Evolutionary conservation across 2,113 vertebrate genomes (phyloP), one percentile per base, ranked within the genome.

Genomic region (Chloropsis hardwickii): DNA sequence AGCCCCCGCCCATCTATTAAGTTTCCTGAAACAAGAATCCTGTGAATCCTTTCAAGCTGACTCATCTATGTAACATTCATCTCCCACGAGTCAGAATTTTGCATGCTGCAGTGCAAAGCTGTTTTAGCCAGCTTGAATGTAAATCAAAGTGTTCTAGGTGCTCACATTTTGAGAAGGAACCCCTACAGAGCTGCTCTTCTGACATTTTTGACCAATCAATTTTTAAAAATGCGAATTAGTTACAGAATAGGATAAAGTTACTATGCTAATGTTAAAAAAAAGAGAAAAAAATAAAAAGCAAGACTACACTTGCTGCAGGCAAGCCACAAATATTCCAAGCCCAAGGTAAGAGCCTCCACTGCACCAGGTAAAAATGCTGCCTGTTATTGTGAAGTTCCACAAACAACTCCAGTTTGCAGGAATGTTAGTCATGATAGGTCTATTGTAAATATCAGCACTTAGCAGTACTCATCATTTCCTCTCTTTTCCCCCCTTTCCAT

Each of bases 1-100:
- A 88, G 91, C 67, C 83, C 57, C 71, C 66, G 24, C 80, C 61
- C 84, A 51, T 57, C 54, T 25, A 42, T 12, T 12, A 47, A 9
- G 4, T 27, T 85, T 86, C 84, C 94, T 74, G 73, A 67, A 93
- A 79, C 22, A 72, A 29, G 65, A 72, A 88, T 44, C 73, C 62
- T 11, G 11, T 29, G 44, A 88, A 83, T 61, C 86, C 31, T 72
- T 92, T 65, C 31, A 24, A 83, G 81, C 45, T 51, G 86, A 95
- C 66, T 96, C 95, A 84, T 31, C 44, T 42, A 0, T 21, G 62
- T 13, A 90, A 25, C 48, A 37, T 39, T 72, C 85, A 28, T 79
- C 79, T 74, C 85, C 31, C 51, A 48, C 27, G 44, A 88, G 60
- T 58, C 54, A 18, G 16, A 20, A 22, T 65, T 65, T 58, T 51